A percentile compares a stretch with the other conserved stretches of the same genome.
Conservation (phyloP, 2,797 vertebrate species). For the Dermochelys coriacea region DNA sequence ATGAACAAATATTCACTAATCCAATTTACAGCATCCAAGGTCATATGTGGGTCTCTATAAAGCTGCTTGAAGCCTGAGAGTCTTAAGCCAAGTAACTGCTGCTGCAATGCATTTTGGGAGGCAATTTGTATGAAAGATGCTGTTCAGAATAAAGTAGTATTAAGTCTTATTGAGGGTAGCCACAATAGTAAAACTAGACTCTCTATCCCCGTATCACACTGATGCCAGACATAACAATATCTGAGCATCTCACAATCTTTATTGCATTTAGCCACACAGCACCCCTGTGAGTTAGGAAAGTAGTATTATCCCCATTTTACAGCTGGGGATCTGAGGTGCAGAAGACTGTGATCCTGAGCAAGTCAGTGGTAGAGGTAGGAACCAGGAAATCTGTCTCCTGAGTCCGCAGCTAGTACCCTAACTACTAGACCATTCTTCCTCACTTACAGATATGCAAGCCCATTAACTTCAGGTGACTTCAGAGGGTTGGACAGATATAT, state of each 20-base stretch:
- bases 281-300: neutral
- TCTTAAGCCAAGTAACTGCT: neutral
- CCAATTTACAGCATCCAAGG: neutral
- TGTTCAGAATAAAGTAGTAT: neutral
- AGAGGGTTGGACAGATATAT: neutral
- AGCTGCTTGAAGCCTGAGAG: neutral
- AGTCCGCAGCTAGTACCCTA: rapidly evolving
- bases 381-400: neutral
- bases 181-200: neutral
- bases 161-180: neutral
- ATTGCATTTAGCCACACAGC: neutral
- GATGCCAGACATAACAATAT: neutral
- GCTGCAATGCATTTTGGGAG: neutral
- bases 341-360: neutral
- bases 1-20: neutral
- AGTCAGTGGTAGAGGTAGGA: neutral
- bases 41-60: neutral
- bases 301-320: rapidly evolving
- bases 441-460: neutral
- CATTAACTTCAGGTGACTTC: neutral
- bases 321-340: neutral
- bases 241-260: neutral
- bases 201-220: neutral
- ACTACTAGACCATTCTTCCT: neutral
- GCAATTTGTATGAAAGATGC: neutral